A percentile compares a stretch with the other conserved stretches of the same genome.
phyloP scores from a whole-genome alignment of 2,888 invertebrate species.

The Trachelus iudaicus region DNA sequence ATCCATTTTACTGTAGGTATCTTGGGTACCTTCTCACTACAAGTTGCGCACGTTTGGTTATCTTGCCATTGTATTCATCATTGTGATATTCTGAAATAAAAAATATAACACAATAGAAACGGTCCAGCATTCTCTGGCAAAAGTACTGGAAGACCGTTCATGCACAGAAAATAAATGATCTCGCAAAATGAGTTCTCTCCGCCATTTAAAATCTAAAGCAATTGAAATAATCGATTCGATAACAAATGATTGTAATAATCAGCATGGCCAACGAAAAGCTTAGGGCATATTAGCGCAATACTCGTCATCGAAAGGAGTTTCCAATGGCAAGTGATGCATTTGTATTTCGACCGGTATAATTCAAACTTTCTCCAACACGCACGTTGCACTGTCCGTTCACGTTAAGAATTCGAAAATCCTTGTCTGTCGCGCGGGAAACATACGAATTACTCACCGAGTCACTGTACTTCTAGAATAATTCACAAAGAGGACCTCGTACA shows the following conservation, averaged over 20 bases:
- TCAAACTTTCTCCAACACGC: not conserved
- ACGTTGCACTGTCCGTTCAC: not conserved
- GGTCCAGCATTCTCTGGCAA: not conserved
- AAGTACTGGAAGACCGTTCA: not conserved
- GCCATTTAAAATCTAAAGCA: not conserved
- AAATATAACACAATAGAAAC: not conserved
- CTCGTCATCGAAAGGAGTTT: not conserved
- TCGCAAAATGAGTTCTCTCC: not conserved
- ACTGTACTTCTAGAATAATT: not conserved
- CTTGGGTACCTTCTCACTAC: not conserved
- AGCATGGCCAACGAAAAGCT: not conserved
- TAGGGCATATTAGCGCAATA: not conserved
- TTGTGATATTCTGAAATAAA: not conserved
- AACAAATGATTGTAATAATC: not conserved
- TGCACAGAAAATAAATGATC: not conserved
- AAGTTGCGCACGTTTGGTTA: not conserved
- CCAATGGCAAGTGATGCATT: not conserved
- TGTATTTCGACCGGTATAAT: not conserved
- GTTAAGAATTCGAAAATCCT: not conserved
- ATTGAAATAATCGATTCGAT: not conserved
- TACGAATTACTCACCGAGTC: not conserved
- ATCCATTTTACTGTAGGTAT: slow-evolving; percentile 43
- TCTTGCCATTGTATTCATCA: not conserved
- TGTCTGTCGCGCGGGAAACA: slow-evolving; percentile 1
- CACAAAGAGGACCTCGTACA: not conserved